Conservation (phyloP, 35 echinoderm and acorn worm genomes). For the Hemicentrotus pulcherrimus region DNA sequence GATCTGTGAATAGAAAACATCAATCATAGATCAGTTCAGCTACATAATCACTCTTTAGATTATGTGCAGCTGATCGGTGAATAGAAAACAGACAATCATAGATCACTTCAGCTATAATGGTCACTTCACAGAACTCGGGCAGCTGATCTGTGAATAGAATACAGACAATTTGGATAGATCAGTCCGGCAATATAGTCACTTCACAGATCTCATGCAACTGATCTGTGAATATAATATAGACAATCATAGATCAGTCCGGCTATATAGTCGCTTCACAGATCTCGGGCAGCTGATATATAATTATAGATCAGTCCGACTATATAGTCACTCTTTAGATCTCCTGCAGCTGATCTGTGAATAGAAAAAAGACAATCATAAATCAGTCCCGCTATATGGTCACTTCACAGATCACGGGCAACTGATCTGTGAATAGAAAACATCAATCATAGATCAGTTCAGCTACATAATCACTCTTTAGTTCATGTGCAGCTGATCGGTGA, state of each 20-base stretch:
- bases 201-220: too few species aligned
- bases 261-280: too few species aligned
- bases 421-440: conserved; percentile 46
- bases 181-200: not conserved
- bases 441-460: not conserved
- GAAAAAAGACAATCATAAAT: not conserved
- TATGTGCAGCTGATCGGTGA: too few species aligned
- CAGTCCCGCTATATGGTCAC: conserved; percentile 26
- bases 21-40: not conserved
- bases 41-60: too few species aligned
- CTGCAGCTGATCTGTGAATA: conserved; percentile 64
- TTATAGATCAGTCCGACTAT: conserved; percentile 67
- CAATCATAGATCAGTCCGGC: too few species aligned
- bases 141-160: conserved; percentile 64
- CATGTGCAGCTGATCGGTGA: not conserved
- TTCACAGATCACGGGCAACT: conserved; percentile 65
- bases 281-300: too few species aligned
- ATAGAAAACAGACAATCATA: too few species aligned
- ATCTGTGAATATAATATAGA: too few species aligned
- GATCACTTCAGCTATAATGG: conserved; percentile 58
- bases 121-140: conserved; percentile 62
- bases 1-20: conserved; percentile 49
- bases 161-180: not conserved
- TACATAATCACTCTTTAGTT: not conserved
- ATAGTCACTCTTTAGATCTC: conserved; percentile 66